phyloP scores from a whole-genome alignment of 1,140 invertebrate genomes.

The Schlechtendalia chinensis region DNA sequence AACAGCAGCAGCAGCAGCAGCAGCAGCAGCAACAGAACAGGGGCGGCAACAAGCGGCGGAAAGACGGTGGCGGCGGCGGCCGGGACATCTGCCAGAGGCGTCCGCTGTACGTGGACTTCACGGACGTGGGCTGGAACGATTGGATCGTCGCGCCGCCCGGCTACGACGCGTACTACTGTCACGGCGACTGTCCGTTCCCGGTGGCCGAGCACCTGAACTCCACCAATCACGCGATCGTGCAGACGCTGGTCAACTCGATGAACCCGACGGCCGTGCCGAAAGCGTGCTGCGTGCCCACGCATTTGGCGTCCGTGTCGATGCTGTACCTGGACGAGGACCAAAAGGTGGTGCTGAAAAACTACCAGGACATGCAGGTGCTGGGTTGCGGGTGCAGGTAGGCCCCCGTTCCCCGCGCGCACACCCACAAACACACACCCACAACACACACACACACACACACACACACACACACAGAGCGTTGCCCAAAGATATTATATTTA shows the following conservation, averaged over 20 bases:
- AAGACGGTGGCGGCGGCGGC: conserved; percentile 55
- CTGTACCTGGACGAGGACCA: conserved; percentile 90
- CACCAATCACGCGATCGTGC: conserved; percentile 98
- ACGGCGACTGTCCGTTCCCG: conserved; percentile 91
- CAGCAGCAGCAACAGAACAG: conserved; percentile 52
- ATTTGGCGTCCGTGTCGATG: conserved; percentile 87
- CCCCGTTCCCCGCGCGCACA: too few species aligned
- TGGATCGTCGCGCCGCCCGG: conserved; percentile 99
- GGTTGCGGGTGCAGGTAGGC: conserved; percentile 78
- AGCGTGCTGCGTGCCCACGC: conserved; percentile 90
- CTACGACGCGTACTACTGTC: conserved; percentile 93
- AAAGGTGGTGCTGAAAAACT: conserved; percentile 93
- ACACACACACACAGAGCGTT: conserved; percentile 41
- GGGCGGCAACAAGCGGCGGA: conserved; percentile 55
- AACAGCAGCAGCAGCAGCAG: conserved; percentile 50
- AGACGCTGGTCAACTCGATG: conserved; percentile 91
- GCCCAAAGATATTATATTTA: conserved; percentile 47
- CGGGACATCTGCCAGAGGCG: conserved; percentile 73
- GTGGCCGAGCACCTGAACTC: conserved; percentile 90
- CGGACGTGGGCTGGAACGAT: conserved; percentile 95
- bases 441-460: background rate
- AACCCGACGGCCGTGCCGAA: conserved; percentile 84
- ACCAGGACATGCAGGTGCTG: conserved; percentile 92
- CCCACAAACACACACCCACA: conserved; percentile 4
- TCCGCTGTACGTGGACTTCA: conserved; percentile 92